phyloP scores from a whole-genome alignment of 2,888 invertebrate genomes.

The Drosophila nr. fundita region DNA sequence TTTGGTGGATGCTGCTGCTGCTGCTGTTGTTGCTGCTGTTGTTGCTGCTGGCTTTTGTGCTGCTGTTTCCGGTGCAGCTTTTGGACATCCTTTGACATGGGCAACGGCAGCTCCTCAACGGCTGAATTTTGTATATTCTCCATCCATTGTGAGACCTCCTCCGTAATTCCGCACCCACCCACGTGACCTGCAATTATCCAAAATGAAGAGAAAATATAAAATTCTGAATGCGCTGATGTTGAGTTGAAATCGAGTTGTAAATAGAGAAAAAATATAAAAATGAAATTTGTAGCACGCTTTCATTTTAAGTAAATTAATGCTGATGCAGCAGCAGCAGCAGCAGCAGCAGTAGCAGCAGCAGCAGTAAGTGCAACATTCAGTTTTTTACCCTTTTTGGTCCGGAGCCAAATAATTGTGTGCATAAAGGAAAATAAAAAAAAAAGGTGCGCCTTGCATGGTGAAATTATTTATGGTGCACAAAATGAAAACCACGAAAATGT shows the following conservation, averaged over 20 bases:
- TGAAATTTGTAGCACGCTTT: slow-evolving; percentile 23
- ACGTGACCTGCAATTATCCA: slow-evolving; percentile 88
- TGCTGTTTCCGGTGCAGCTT: slow-evolving; percentile 76
- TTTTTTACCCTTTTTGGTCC: slow-evolving; percentile 22
- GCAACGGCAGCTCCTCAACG: slow-evolving; percentile 86
- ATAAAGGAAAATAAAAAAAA: slow-evolving; percentile 7
- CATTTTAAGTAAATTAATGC: slow-evolving; percentile 68
- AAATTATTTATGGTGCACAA: slow-evolving; percentile 78
- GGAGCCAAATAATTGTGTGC: slow-evolving; percentile 46
- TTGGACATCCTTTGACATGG: slow-evolving; percentile 82
- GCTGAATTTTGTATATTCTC: slow-evolving; percentile 93
- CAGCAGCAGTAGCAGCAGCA: slow-evolving; percentile 61
- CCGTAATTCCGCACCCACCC: slow-evolving; percentile 94
- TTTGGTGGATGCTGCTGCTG: slow-evolving; percentile 82
- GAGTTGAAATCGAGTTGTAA: slow-evolving; percentile 34
- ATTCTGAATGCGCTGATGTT: slow-evolving; percentile 26
- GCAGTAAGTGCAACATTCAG: slow-evolving; percentile 25
- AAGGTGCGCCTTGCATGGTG: slow-evolving; percentile 33
- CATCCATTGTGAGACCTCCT: slow-evolving; percentile 96
- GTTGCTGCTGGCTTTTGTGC: slow-evolving; percentile 66
- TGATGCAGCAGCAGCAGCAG: slow-evolving; percentile 69
- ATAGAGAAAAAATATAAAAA: slow-evolving; percentile 33
- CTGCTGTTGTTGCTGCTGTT: slow-evolving; percentile 66
- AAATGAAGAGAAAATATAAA: slow-evolving; percentile 24
- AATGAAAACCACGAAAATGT: slow-evolving; percentile 79